These are phyloP conservation scores for Calonectris borealis DNA, from an alignment of 2,113 vertebrate species.

Conservation along the genomic window DNA sequence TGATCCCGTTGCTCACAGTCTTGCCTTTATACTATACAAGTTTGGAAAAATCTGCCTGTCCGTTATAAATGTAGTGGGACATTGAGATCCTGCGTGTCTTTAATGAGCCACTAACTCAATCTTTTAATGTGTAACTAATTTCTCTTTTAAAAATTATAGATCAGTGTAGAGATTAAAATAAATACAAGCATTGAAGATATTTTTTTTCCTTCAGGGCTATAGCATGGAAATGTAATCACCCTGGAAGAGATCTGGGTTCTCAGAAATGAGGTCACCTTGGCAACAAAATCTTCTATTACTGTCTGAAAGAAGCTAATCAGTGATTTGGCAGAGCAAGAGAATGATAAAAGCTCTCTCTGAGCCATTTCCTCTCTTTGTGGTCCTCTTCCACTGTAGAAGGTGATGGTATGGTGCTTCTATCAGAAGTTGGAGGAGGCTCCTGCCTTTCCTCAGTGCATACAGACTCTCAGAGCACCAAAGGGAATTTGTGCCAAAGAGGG, in stretches of 20 bases:
- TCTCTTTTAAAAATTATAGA: not conserved
- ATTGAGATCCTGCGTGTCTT: not conserved
- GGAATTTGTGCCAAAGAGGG: not conserved
- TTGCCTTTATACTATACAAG: not conserved
- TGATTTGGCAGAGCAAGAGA: constrained; percentile 2
- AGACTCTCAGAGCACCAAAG: not conserved
- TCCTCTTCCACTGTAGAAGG: not conserved
- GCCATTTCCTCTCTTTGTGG: not conserved
- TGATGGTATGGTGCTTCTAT: not conserved
- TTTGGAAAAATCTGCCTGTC: not conserved
- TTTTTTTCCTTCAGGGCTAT: not conserved
- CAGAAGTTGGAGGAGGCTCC: not conserved
- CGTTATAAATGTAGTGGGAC: not conserved
- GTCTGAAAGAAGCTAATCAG: constrained; percentile 41
- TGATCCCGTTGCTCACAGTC: not conserved
- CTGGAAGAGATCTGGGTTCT: constrained; percentile 5
- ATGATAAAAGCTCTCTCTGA: not conserved
- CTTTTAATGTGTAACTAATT: not conserved
- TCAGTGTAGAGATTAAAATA: constrained; percentile 8
- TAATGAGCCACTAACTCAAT: not conserved
- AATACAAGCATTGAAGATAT: not conserved
- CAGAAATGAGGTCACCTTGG: constrained; percentile 57
- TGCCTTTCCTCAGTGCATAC: not conserved
- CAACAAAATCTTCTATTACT: constrained; percentile 34
- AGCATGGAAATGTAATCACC: constrained; percentile 14